These are phyloP conservation scores for Quadroppia sp. DNA, from an alignment of 2,888 invertebrate species.

Conservation along the genomic window DNA sequence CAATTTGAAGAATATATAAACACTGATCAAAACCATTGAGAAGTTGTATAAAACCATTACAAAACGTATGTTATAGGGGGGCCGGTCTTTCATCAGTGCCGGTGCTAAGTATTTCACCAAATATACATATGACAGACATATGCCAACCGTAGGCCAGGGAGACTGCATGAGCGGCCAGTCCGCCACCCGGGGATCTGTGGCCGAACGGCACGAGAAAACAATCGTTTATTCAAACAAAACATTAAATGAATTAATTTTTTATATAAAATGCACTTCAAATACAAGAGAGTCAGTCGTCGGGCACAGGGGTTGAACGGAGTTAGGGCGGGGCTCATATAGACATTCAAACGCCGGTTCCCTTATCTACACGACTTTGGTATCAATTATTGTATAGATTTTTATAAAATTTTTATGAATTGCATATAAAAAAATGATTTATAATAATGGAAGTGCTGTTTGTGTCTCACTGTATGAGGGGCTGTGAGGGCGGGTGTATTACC, in stretches of 20 bases:
- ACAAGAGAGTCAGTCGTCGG: too few relatives aligned
- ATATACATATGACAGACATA: constrained; percentile 48
- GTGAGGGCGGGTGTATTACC: background rate
- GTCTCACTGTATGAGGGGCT: background rate
- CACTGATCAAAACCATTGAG: constrained; percentile 71
- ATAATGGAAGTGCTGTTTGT: background rate
- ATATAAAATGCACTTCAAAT: too few relatives aligned
- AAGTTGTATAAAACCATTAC: constrained; percentile 80
- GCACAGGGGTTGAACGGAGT: too few relatives aligned
- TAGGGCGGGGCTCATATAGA: too few relatives aligned
- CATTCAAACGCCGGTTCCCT: too few relatives aligned
- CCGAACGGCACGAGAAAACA: background rate
- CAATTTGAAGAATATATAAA: constrained; percentile 47
- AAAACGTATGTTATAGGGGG: constrained; percentile 75
- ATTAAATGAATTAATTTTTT: background rate
- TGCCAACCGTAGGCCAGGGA: constrained; percentile 47
- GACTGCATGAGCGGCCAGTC: constrained; percentile 48
- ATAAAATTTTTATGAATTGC: background rate
- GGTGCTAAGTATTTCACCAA: constrained; percentile 64
- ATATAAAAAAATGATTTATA: background rate
- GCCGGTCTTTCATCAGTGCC: constrained; percentile 78
- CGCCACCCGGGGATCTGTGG: constrained; percentile 45
- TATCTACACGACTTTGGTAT: too few relatives aligned
- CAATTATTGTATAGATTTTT: too few relatives aligned
- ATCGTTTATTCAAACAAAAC: background rate